These are phyloP conservation scores for Etheostoma spectabile DNA, from an alignment of 2,113 vertebrate genomes.

Conservation along the genomic window DNA sequence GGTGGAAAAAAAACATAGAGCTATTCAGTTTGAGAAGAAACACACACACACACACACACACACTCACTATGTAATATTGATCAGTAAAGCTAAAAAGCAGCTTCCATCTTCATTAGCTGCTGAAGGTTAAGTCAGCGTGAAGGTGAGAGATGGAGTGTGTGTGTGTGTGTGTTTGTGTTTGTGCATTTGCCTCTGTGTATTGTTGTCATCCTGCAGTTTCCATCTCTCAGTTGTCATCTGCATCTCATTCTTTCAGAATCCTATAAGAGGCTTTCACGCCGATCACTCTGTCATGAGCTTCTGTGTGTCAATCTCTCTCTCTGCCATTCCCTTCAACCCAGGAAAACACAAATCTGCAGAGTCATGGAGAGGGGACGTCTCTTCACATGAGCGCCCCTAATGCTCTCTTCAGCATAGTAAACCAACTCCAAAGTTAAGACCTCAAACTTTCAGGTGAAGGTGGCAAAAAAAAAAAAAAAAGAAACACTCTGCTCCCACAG, in stretches of 20 bases:
- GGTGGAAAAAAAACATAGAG: slow-evolving; percentile 26
- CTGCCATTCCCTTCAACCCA: slow-evolving; percentile 21
- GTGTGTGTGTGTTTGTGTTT: slow-evolving; percentile 14
- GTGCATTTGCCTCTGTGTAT: slow-evolving; percentile 19
- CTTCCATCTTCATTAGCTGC: slow-evolving; percentile 58
- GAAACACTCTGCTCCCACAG: neutral
- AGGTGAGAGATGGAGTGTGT: slow-evolving; percentile 64
- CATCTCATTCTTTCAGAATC: slow-evolving; percentile 60
- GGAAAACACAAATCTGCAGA: slow-evolving; percentile 31
- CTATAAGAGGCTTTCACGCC: slow-evolving; percentile 64
- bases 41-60: neutral
- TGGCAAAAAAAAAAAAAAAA: neutral
- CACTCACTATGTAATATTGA: slow-evolving; percentile 31
- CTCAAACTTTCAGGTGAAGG: neutral
- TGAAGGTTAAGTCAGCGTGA: slow-evolving; percentile 67
- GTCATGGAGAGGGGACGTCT: slow-evolving; percentile 22
- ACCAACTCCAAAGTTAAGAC: slow-evolving; percentile 16
- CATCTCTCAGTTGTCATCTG: slow-evolving; percentile 49
- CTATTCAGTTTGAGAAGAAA: slow-evolving; percentile 26
- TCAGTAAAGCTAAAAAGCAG: slow-evolving; percentile 52
- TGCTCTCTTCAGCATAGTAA: neutral
- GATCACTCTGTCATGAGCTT: slow-evolving; percentile 37
- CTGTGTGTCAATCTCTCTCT: slow-evolving; percentile 28
- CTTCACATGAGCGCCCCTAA: neutral
- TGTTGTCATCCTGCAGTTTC: slow-evolving; percentile 42